Base-by-base conservation (phyloP, 2,113 vertebrate species). In the Brevimyrus niger region DNA sequence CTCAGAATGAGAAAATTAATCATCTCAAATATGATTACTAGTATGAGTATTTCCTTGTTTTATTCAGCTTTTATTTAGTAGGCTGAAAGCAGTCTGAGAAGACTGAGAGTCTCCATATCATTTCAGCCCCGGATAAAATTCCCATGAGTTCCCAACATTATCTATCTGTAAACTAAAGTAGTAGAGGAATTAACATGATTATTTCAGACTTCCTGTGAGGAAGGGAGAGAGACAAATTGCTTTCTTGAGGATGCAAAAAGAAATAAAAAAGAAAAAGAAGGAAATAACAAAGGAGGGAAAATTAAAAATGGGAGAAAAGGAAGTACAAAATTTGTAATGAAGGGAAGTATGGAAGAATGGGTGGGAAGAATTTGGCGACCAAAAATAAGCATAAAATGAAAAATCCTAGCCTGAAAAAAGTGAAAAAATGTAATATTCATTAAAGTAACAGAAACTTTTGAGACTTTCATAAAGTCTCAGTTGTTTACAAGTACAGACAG, bases 191-290 rank as follows among this genome's bases (percentile, higher is more conserved):
- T 69, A 44, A 50, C 21, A 85, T 38, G 31, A 23, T 31, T 53
- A 7, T 55, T 44, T 58, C n/a, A 65, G 89, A 86, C 88, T 89
- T 89, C 83, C 55, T 50, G 44, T 31, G 46, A 55, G 23, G 23
- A 35, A 31, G 35, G 76, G 44, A 76, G 69, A 83, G 48, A 89
- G 82, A 89, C 2, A 53, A 61, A 90, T 76, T 87, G 55, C 55
- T 61, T n/a, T 47, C 17, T 48, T 83, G 69, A 83, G 73, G 23
- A 61, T 88, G 58, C 46, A 42, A 69, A 53, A 86, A 85, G 51
- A 61, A 88, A 85, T 65, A 42, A 87, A 73, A 92, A 88, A 80
- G 35, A 73, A 48, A 88, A 35, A 44, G 35, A 61, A 50, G 51
- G 6, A 84, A 48, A 46, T 4, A 42, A 58, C 46, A 83, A n/a